A percentile compares a stretch with the other conserved stretches of the same genome.
Evolutionary conservation across 2,797 vertebrate species (phyloP).

Genomic region (Gymnoscopelus braueri): DNA sequence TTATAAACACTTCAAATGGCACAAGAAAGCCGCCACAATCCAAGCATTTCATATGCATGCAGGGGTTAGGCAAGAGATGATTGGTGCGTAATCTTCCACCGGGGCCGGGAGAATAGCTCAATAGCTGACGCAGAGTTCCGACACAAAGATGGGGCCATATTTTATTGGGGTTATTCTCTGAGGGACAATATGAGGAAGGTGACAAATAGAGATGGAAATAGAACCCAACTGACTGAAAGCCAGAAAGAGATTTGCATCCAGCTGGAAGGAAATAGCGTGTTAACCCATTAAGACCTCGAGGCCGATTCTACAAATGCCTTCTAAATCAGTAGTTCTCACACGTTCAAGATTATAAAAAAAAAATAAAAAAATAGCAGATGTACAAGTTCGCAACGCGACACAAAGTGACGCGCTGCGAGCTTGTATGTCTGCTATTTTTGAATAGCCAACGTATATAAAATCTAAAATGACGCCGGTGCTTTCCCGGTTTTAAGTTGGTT

Average conservation of each 20-base stretch:
- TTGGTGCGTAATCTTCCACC: no score
- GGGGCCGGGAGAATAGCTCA: slow-evolving; percentile 43
- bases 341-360: no score
- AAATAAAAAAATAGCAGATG: no score
- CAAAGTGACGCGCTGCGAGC: no score
- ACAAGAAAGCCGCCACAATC: slow-evolving; percentile 30
- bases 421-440: no score
- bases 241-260: slow-evolving; percentile 30
- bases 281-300: neutral
- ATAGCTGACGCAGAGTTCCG: slow-evolving; percentile 41
- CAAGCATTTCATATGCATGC: slow-evolving; percentile 12
- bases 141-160: slow-evolving; percentile 33
- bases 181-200: slow-evolving; percentile 26
- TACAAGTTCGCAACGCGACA: no score
- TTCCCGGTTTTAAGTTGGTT: neutral
- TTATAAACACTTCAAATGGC: slow-evolving; percentile 56
- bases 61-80: no score
- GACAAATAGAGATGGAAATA: slow-evolving; percentile 10
- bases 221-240: slow-evolving; percentile 27
- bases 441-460: no score
- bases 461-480: no score
- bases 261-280: slow-evolving; percentile 29
- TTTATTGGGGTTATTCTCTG: slow-evolving; percentile 34
- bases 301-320: no score
- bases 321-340: no score